A percentile compares a stretch with the other conserved stretches of the same genome.
phyloP scores from a whole-genome alignment of 37 sponge, comb jelly and placozoan species.

The Theonella swinhoei region DNA sequence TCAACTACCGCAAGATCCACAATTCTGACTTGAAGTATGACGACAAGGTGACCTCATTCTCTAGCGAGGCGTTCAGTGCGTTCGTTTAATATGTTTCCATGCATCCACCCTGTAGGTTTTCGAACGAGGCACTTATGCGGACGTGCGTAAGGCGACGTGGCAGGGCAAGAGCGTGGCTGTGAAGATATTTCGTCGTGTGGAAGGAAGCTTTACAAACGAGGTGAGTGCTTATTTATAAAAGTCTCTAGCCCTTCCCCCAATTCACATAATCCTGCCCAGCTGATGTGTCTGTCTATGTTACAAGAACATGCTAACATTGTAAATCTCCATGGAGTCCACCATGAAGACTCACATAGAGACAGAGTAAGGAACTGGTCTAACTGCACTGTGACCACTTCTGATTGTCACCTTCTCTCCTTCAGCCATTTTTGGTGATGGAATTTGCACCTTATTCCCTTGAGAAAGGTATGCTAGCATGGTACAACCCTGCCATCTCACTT shows the following conservation, averaged over 20 bases:
- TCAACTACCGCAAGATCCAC: neutral
- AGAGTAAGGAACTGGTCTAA: too few species aligned
- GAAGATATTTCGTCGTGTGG: constrained; percentile 20
- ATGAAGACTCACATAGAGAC: neutral
- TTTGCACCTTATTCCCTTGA: constrained; percentile 75
- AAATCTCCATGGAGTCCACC: constrained; percentile 45
- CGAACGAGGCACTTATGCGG: constrained; percentile 63
- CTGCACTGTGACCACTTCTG: too few species aligned
- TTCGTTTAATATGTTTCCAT: neutral
- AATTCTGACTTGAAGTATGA: neutral
- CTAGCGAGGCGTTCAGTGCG: too few species aligned
- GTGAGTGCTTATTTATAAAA: too few species aligned
- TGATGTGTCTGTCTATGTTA: constrained; percentile 22
- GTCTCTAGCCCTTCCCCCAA: too few species aligned
- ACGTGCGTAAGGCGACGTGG: constrained; percentile 60
- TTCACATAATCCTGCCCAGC: constrained; percentile 1
- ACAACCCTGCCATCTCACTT: too few species aligned
- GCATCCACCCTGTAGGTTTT: constrained; percentile 30
- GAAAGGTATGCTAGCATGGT: too few species aligned
- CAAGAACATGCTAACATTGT: constrained; percentile 64
- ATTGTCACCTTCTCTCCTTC: neutral
- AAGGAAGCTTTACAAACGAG: neutral
- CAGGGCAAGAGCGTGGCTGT: constrained; percentile 67
- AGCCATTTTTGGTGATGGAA: constrained; percentile 76
- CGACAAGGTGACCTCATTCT: neutral